phyloP scores from a whole-genome alignment of 2,888 invertebrate species.

The Drosophila paucipuncta region DNA sequence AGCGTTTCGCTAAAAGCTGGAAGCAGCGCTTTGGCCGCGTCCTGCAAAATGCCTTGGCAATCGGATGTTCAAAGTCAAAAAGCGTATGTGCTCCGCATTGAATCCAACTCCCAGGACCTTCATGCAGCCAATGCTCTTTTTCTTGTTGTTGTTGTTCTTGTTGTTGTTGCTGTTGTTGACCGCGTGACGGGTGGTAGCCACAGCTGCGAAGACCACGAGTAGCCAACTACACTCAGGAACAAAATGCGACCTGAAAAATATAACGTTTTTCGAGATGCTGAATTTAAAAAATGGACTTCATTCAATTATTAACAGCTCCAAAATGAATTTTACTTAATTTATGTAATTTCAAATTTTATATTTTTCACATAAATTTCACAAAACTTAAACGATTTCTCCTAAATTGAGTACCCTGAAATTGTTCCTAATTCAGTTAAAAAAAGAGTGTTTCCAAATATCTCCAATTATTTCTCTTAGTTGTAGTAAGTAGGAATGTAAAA shows the following conservation, averaged over 20 bases:
- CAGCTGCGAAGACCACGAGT: neutral
- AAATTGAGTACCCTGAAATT: neutral
- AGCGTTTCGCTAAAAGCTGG: conserved; percentile 4
- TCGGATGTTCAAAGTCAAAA: conserved; percentile 81
- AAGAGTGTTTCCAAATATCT: neutral
- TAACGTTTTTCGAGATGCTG: neutral
- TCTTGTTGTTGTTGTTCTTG: conserved; percentile 4
- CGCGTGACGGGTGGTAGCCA: conserved; percentile 38
- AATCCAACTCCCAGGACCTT: conserved; percentile 48
- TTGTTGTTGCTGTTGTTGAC: conserved; percentile 24
- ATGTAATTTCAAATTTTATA: neutral
- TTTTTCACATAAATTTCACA: neutral
- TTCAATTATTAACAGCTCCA: neutral
- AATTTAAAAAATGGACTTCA: neutral
- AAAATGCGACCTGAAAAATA: neutral
- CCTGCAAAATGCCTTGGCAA: conserved; percentile 70
- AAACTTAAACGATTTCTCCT: neutral
- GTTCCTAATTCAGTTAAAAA: neutral
- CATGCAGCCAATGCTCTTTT: conserved; percentile 12
- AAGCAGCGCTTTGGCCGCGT: conserved; percentile 15
- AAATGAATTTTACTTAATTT: neutral
- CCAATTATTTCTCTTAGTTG: neutral
- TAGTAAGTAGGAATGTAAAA: neutral
- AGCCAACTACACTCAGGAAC: neutral
- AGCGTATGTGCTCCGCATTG: conserved; percentile 77